These are phyloP conservation scores for Poliocrania exsul DNA, from an alignment of 2,797 vertebrate species.

Conservation along the genomic window DNA sequence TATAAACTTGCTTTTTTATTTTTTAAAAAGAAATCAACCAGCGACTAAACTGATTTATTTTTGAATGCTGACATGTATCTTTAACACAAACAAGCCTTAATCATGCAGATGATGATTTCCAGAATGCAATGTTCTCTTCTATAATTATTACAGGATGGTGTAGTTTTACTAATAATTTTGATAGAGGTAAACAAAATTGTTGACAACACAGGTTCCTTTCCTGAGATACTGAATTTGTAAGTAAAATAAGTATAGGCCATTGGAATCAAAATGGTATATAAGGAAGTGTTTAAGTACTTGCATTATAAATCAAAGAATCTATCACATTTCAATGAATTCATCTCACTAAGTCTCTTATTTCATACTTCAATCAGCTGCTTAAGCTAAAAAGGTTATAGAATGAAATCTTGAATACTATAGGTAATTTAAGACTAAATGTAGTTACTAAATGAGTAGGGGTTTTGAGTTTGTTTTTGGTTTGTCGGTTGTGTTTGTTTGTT, in stretches of 20 bases:
- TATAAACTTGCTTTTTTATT: background rate
- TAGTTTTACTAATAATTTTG: background rate
- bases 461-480: background rate
- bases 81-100: background rate
- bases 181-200: background rate
- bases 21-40: background rate
- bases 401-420: background rate
- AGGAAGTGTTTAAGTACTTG: background rate
- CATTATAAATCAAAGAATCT: background rate
- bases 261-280: background rate
- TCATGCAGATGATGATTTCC: background rate
- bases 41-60: background rate
- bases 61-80: background rate
- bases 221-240: background rate
- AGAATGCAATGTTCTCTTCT: background rate
- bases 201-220: background rate
- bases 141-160: background rate
- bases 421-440: background rate
- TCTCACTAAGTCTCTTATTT: background rate
- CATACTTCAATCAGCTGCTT: background rate
- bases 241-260: background rate
- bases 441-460: fast-evolving
- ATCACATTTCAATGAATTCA: background rate
- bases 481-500: too few species aligned
- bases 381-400: background rate